Base-by-base conservation (phyloP, 2,113 vertebrate genomes). In the Gymnocephalus cernua region DNA sequence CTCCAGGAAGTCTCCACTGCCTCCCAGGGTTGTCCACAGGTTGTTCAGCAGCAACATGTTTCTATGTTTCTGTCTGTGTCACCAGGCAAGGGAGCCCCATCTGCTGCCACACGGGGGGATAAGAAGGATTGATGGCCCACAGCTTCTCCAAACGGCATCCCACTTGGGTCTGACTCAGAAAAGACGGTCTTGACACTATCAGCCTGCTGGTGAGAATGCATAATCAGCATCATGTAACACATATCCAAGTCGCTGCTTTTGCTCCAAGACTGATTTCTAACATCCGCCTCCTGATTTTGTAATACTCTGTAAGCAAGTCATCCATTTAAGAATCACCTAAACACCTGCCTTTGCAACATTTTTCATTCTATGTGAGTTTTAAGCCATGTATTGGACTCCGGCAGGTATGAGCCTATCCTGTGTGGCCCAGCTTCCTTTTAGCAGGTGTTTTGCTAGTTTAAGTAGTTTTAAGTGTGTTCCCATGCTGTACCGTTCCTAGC, bases 61-160 rank as follows among this genome's bases (percentile, higher is more conserved):
- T 85, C 54, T 75, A 38, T 63, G 14, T 67, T 15, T 74, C n/a
- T 73, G 61, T 75, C 38, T 80, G 65, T 73, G 77, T 82, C 80
- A 53, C 58, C 68, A 71, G 82, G 78, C 63, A 66, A 21, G 58
- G 75, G 72, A 88, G 86, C 61, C 71, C 79, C 77, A 82, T 82
- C 82, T 91, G 87, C 84, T 53, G 58, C 74, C 74, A 59, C 72
- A 56, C 50, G 0, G 27, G 77, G 67, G 77, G 64, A 75, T 51
- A 63, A 35, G 80, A 27, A 53, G 47, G 21, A n/a, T 5, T 32
- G 66, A 77, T 50, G 72, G 73, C 67, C 61, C 63, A 29, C 63
- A 25, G 66, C 18, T 61, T 68, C 56, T 80, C 56, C 77, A 69
- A 77, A 71, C 77, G 70, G 48, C 59, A 16, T 80, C 66, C 65